Evolutionary conservation across 2,888 invertebrate species (phyloP).

Genomic region (Syritta pipiens): DNA sequence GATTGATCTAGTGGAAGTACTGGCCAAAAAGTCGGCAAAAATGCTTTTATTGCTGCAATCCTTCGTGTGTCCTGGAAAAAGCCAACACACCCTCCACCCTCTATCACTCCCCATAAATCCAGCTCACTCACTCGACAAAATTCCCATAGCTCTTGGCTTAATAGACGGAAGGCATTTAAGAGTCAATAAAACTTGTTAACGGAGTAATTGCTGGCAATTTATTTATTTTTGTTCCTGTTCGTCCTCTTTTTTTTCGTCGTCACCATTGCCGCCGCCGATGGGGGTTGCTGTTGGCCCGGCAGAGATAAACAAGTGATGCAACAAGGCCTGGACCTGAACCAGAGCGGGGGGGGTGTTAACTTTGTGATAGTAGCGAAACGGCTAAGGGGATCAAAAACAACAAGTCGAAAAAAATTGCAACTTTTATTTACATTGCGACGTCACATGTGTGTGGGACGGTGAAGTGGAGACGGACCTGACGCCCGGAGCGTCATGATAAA

Average conservation of each 20-base stretch:
- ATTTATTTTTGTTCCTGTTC: slow-evolving; percentile 74
- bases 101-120: slow-evolving; percentile 57
- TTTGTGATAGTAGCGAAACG: background rate
- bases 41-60: slow-evolving; percentile 53
- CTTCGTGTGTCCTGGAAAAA: background rate
- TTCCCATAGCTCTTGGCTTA: slow-evolving; percentile 68
- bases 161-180: slow-evolving; percentile 75
- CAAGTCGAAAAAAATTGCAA: background rate
- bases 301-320: slow-evolving; percentile 49
- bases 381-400: background rate
- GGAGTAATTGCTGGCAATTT: slow-evolving; percentile 80
- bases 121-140: slow-evolving; percentile 40
- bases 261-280: background rate
- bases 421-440: slow-evolving; percentile 37
- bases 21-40: slow-evolving; percentile 64
- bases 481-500: slow-evolving; percentile 13
- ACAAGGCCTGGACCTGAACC: too few relatives aligned
- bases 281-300: slow-evolving; percentile 11
- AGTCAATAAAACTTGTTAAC: slow-evolving; percentile 80
- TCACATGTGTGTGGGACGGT: background rate
- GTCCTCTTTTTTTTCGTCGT: slow-evolving; percentile 30
- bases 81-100: background rate
- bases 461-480: background rate
- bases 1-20: slow-evolving; percentile 69
- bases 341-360: background rate